A percentile compares a stretch with the other conserved stretches of the same genome.
phyloP scores from a whole-genome alignment of 2,113 vertebrate genomes.

The Mesocricetus auratus region DNA sequence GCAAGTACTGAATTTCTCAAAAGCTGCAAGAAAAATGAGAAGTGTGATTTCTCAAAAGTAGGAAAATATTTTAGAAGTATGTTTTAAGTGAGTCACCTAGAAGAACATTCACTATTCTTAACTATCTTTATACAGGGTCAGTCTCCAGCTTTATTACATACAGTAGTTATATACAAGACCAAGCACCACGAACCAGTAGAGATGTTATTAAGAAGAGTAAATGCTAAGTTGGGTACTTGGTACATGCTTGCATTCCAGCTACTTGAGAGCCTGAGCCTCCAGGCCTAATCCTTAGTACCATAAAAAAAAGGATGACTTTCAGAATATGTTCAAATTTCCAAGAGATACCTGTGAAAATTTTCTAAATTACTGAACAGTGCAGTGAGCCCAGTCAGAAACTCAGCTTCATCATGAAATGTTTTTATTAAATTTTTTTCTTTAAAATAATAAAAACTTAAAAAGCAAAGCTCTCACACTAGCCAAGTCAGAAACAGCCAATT shows the following conservation, averaged over 20 bases:
- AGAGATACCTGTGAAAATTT: slow-evolving; percentile 41
- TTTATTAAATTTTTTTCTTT: slow-evolving; percentile 73
- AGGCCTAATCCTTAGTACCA: background rate
- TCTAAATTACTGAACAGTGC: slow-evolving; percentile 45
- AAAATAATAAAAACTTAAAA: slow-evolving; percentile 76
- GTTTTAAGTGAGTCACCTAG: slow-evolving; percentile 24
- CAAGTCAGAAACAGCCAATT: slow-evolving; percentile 71
- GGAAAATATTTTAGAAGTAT: slow-evolving; percentile 19
- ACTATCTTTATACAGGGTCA: background rate
- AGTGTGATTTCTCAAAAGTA: slow-evolving; percentile 51
- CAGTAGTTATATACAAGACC: background rate
- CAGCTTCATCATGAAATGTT: slow-evolving; percentile 60
- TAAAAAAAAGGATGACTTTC: background rate
- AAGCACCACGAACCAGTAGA: background rate
- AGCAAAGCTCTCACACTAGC: slow-evolving; percentile 69
- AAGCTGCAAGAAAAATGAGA: slow-evolving; percentile 29
- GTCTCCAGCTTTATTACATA: slow-evolving; percentile 14
- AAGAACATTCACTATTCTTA: slow-evolving; percentile 8
- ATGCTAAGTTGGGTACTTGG: background rate
- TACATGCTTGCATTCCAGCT: background rate
- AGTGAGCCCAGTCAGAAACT: slow-evolving; percentile 63
- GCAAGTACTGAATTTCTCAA: slow-evolving; percentile 57
- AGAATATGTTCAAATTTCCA: background rate
- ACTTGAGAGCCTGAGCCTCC: background rate
- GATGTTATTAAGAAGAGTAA: background rate